Evolutionary conservation across 2,888 invertebrate genomes (phyloP), one percentile per base, ranked within the genome.

Genomic region (Palloptera scutellata): DNA sequence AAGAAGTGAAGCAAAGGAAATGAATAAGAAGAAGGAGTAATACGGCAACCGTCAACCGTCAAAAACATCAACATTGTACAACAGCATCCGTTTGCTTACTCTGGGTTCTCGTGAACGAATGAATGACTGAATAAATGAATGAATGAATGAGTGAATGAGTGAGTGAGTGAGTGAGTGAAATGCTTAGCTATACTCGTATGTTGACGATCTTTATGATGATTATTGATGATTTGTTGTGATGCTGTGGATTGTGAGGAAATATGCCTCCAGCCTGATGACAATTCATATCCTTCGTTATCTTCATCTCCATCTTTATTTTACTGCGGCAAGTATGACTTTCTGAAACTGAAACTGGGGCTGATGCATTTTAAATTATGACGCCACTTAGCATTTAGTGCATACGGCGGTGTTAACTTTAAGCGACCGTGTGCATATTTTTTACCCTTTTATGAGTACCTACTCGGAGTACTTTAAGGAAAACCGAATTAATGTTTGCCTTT

Each of bases 331-430:
- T 30, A 6, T 30, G 6, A 30, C 30, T 30, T 30, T 30, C 30
- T 53, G 19, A 17, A 72, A 68, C 68, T 72, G n/a, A n/a, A n/a
- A n/a, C 70, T 69, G 67, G 66, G 63, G 57, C 68, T 71, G 70
- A 67, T 73, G 71, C 72, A 71, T 73, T 82, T 81, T 80, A 82
- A 81, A 82, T 82, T 78, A 81, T 81, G 81, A 81, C 81, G 81
- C 81, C 81, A 82, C 81, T 81, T 82, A 81, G 76, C 77, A 77
- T 80, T 82, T 81, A 78, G 77, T 78, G 67, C 52, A 63, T 61
- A 45, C 41, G 54, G 59, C 52, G 41, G 13, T 48, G 48, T 42
- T 61, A 17, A 52, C 40, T 61, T 48, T 19, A 51, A 5, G 3
- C 30, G 8, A 6, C 12, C 0, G 8, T 30, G 48, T 1, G 51